phyloP scores from a whole-genome alignment of 2,113 vertebrate genomes.

The Picathartes gymnocephalus region DNA sequence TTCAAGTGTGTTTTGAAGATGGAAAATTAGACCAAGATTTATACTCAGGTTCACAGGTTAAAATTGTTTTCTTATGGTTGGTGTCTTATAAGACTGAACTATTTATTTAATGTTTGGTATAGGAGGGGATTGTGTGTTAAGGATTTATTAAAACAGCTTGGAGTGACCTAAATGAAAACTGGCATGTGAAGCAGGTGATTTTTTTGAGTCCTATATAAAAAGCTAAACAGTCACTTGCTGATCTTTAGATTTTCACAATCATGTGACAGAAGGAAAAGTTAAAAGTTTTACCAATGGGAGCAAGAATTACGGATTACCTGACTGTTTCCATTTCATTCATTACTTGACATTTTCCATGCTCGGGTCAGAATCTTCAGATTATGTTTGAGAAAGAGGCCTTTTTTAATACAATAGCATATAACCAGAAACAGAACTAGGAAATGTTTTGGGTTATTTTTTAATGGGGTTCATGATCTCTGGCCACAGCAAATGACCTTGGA shows the following conservation, averaged over 20 bases:
- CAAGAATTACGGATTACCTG: background rate
- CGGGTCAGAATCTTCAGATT: background rate
- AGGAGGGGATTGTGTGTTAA: fast-evolving
- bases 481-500: constrained; percentile 41
- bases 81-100: background rate
- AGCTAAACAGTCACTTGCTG: background rate
- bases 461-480: background rate
- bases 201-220: background rate
- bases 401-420: background rate
- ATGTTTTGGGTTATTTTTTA: background rate
- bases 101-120: background rate
- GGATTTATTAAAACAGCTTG: background rate
- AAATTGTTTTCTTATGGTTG: background rate
- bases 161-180: background rate
- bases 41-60: background rate
- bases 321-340: background rate
- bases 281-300: background rate
- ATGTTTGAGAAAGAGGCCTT: background rate
- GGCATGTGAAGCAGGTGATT: background rate
- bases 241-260: background rate
- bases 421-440: background rate
- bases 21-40: background rate
- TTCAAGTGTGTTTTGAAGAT: background rate
- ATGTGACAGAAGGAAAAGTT: background rate
- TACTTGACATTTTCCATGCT: background rate